phyloP scores from a whole-genome alignment of 2,113 vertebrate species.

The Chascanopsetta lugubris region DNA sequence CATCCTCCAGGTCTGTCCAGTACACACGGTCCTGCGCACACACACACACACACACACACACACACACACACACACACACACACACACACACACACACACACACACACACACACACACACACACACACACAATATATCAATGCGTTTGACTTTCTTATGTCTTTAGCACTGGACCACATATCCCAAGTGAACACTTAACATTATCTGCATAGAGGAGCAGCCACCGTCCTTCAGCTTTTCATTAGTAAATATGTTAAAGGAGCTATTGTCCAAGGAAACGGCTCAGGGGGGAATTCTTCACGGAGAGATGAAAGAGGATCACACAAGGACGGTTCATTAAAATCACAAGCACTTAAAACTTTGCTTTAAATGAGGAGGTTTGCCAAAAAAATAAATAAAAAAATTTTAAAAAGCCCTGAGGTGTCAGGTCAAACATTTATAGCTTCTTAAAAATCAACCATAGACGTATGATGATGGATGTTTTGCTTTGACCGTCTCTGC shows the following conservation, averaged over 20 bases:
- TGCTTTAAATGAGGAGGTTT: background rate
- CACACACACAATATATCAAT: too few relatives aligned
- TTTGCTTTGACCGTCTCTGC: background rate
- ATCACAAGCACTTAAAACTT: background rate
- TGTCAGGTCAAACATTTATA: background rate
- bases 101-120: too few relatives aligned
- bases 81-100: too few relatives aligned
- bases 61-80: too few relatives aligned
- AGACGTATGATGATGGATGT: background rate
- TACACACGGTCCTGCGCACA: conserved; percentile 93
- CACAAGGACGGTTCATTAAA: conserved; percentile 8
- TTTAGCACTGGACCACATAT: background rate
- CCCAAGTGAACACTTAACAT: background rate
- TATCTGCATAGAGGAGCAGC: background rate
- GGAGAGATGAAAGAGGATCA: background rate
- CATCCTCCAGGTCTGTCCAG: conserved; percentile 96
- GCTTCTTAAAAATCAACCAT: background rate
- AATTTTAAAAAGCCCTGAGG: too few relatives aligned
- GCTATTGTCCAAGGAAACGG: background rate
- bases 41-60: too few relatives aligned
- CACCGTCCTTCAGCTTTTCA: too few relatives aligned
- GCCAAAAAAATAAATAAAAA: too few relatives aligned
- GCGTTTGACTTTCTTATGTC: too few relatives aligned
- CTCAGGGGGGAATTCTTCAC: background rate
- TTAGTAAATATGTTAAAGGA: background rate